Percentiles rank a stretch among this genome's conserved stretches.
These are phyloP conservation scores for Lytechinus variegatus DNA, from an alignment of 35 echinoderm and acorn worm species.

Conservation along the genomic window DNA sequence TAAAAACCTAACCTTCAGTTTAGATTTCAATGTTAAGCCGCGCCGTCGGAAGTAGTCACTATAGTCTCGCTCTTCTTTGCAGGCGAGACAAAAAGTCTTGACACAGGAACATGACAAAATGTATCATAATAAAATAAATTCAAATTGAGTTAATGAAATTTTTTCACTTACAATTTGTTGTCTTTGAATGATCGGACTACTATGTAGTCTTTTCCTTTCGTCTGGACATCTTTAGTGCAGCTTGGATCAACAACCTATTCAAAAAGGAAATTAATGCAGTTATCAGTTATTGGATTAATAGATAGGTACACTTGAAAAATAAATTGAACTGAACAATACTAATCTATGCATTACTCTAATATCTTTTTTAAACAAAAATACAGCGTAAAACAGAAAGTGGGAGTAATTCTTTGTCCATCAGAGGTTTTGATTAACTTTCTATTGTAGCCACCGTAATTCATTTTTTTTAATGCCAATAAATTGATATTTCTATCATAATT, in stretches of 20 bases:
- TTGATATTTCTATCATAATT: too few relatives aligned
- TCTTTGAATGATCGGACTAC: conserved; percentile 93
- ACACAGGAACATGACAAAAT: too few relatives aligned
- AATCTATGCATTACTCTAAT: background rate
- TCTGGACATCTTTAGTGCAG: conserved; percentile 79
- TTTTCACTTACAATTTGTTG: conserved; percentile 89
- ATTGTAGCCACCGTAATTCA: background rate
- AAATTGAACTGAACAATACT: too few relatives aligned
- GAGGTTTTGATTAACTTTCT: background rate
- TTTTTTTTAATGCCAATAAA: too few relatives aligned
- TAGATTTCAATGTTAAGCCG: too few relatives aligned
- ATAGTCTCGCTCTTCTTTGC: too few relatives aligned
- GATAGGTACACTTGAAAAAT: too few relatives aligned
- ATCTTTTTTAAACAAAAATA: background rate
- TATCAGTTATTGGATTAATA: background rate
- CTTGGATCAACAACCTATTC: conserved; percentile 88
- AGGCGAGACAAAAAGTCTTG: too few relatives aligned
- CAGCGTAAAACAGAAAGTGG: background rate
- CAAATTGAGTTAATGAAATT: background rate
- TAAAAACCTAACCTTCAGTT: too few relatives aligned
- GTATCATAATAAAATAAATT: too few relatives aligned
- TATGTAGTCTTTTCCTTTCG: conserved; percentile 89
- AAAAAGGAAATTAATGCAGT: background rate
- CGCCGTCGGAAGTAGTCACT: too few relatives aligned
- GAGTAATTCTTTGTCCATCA: background rate